Percentiles rank a stretch among this genome's conserved stretches.
These are phyloP conservation scores for Nothura maculosa DNA, from an alignment of 2,797 vertebrate species.

Conservation along the genomic window DNA sequence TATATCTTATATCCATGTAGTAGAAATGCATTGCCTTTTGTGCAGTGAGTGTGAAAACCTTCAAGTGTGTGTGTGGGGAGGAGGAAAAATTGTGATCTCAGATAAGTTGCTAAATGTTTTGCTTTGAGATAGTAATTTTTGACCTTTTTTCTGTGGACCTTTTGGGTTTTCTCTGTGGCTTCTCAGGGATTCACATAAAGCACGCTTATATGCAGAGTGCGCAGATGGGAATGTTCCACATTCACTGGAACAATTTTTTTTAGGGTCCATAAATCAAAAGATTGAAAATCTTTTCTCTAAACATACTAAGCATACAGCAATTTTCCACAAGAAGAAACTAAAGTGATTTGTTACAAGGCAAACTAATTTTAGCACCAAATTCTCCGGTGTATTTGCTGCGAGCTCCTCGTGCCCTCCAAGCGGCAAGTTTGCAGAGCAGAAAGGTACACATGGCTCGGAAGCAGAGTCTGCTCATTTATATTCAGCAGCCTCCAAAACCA, in stretches of 20 bases:
- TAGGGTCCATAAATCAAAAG: conserved; percentile 40
- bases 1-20: too few species aligned
- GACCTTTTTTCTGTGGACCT: neutral
- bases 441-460: neutral
- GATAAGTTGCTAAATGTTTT: neutral
- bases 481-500: neutral
- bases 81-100: neutral
- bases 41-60: neutral
- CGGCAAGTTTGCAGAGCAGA: neutral
- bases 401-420: neutral
- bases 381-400: neutral
- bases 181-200: neutral
- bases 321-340: conserved; percentile 47
- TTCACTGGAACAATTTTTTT: neutral
- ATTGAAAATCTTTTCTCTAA: conserved; percentile 30
- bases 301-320: neutral
- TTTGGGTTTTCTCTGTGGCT: neutral
- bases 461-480: neutral
- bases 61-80: too few species aligned
- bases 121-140: neutral
- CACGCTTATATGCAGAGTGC: neutral
- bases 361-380: neutral
- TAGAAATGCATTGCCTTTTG: neutral
- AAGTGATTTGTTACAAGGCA: conserved; percentile 1
- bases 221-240: neutral